Evolutionary conservation across 2,797 vertebrate species (phyloP), one percentile per base, ranked within the genome.

Genomic region (Gobio occitaniae): DNA sequence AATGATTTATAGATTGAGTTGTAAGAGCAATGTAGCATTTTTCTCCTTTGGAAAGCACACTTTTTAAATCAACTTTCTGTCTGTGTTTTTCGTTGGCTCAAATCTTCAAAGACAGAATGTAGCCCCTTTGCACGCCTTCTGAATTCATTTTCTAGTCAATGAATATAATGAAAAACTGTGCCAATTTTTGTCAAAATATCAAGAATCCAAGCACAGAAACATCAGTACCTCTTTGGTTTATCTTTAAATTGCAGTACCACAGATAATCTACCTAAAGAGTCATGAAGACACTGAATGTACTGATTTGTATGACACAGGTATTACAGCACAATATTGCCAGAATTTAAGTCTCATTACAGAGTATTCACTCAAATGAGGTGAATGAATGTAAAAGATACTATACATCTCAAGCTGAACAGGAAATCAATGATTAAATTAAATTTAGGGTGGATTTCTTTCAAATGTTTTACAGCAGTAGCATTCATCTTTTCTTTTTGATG

Each of bases 161-260:
- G 12, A 48, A 32, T 36, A 12, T 32, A 52, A 47, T 10, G 16
- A 32, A 56, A 77, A 56, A 70, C 25, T 7, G 11, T 48, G 80
- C 52, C 80, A 56, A 71, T 87, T 75, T 74, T 72, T 78, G 44
- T 68, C n/a, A 83, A 32, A 32, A 32, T 19, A 71, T 29, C 32
- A 59, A 77, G 25, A 66, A 65, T 61, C 32, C 21, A 68, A 88
- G 84, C 80, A 86, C 83, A 84, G 48, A 84, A 17, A 29, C 76
- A 74, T 66, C 48, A 32, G 56, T 77, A 84, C 83, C 82, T 90
- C 90, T 91, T 90, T 91, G 89, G 90, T 88, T 83, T 83, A 87
- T 89, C 68, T 81, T 83, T 81, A 61, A 72, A 84, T 38, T 50
- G 32, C 70, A 81, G 65, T 77, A 78, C 71, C 72, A 87, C 63